Conservation (phyloP, 2,797 vertebrate genomes). For the Clarias fuscus region DNA sequence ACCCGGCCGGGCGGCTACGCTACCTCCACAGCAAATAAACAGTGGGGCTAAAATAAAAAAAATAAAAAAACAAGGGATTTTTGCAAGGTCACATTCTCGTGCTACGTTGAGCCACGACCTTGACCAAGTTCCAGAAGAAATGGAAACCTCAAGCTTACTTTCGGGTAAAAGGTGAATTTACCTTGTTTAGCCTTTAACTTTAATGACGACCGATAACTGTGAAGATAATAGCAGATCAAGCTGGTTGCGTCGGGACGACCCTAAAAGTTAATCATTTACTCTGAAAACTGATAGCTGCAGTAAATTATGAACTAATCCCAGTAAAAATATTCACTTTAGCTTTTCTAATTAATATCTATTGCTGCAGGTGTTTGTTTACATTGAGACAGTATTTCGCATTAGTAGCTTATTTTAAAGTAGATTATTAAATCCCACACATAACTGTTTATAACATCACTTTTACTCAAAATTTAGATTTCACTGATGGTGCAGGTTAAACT, state of each 20-base stretch:
- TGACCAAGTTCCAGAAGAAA: not conserved
- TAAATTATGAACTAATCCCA: too few species aligned
- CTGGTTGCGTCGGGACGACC: not conserved
- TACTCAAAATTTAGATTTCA: too few species aligned
- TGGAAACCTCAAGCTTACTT: not conserved
- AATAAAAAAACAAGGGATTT: not conserved
- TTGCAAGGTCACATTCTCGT: slow-evolving; percentile 6
- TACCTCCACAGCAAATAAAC: slow-evolving; percentile 21
- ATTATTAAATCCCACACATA: too few species aligned
- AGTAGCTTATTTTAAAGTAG: too few species aligned
- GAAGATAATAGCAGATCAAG: not conserved
- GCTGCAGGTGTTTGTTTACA: too few species aligned
- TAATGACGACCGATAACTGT: not conserved
- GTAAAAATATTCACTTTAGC: too few species aligned
- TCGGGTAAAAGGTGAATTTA: not conserved
- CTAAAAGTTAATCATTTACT: not conserved
- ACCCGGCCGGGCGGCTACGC: slow-evolving; percentile 17
- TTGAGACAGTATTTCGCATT: too few species aligned
- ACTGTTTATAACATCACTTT: too few species aligned
- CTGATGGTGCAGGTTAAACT: too few species aligned
- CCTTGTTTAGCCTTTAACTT: not conserved
- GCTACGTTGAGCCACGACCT: not conserved
- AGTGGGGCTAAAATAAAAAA: not conserved
- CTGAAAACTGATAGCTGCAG: not conserved
- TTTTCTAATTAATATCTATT: too few species aligned